These are phyloP conservation scores for Spicauda simplicius DNA, from an alignment of 2,888 invertebrate genomes.

Conservation along the genomic window DNA sequence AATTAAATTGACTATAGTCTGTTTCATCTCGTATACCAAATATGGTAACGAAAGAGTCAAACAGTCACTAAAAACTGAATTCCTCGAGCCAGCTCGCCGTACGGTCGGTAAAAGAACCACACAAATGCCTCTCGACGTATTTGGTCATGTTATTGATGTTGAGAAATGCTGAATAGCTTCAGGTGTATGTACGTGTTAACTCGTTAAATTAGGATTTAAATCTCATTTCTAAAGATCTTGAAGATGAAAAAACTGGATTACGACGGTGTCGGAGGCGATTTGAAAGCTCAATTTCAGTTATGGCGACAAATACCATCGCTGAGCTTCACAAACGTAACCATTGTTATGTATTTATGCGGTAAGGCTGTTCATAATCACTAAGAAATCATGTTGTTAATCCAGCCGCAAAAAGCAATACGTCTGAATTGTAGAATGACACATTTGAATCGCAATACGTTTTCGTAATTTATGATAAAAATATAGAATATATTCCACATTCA, in stretches of 20 bases:
- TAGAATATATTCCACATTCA: constrained; percentile 33
- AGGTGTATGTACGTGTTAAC: constrained; percentile 59
- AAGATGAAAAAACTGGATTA: constrained; percentile 55
- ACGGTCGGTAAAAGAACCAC: constrained; percentile 62
- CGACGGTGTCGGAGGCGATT: constrained; percentile 41
- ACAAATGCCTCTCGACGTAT: constrained; percentile 57
- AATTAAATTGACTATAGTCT: constrained; percentile 65
- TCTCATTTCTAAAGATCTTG: constrained; percentile 49
- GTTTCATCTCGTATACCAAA: constrained; percentile 60
- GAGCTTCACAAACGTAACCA: constrained; percentile 3
- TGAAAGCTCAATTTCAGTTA: constrained; percentile 46
- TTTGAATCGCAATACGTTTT: constrained; percentile 14
- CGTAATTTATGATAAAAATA: neutral
- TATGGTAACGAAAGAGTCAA: constrained; percentile 63
- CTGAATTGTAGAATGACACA: constrained; percentile 1
- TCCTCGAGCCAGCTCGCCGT: constrained; percentile 55
- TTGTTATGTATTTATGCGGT: constrained; percentile 30
- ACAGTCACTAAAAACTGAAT: constrained; percentile 69
- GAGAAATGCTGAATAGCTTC: constrained; percentile 59
- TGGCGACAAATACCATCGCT: constrained; percentile 45
- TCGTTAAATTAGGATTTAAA: constrained; percentile 63
- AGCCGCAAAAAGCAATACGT: constrained; percentile 20
- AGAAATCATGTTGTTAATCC: constrained; percentile 24
- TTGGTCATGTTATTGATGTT: constrained; percentile 57
- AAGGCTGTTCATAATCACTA: constrained; percentile 16